phyloP scores from a whole-genome alignment of 2,888 invertebrate genomes.

The Acrocera orbiculus region DNA sequence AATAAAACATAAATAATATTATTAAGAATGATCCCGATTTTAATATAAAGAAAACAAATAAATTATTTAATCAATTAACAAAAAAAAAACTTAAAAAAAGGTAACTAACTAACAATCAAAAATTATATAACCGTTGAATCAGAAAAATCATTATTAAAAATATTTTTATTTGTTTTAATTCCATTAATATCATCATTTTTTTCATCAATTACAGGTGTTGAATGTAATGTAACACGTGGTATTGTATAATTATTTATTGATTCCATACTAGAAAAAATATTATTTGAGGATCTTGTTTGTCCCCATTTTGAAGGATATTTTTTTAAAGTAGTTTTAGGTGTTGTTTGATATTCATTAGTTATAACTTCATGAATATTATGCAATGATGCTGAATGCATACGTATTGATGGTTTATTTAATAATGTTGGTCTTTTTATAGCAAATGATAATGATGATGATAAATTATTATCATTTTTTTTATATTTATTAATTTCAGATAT shows the following conservation, averaged over 20 bases:
- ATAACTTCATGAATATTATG: slow-evolving; percentile 23
- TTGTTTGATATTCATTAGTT: slow-evolving; percentile 9
- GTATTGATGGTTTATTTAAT: slow-evolving; percentile 16
- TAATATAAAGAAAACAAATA: no score
- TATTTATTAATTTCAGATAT: neutral
- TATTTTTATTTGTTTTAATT: no score
- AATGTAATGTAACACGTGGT: slow-evolving; percentile 10
- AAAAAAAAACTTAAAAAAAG: no score
- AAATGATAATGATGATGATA: slow-evolving; percentile 25
- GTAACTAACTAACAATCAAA: no score
- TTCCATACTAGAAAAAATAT: slow-evolving; percentile 17
- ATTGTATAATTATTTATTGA: slow-evolving; percentile 14
- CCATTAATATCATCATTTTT: no score
- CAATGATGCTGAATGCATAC: slow-evolving; percentile 21
- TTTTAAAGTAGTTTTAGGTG: neutral
- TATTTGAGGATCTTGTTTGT: slow-evolving; percentile 35
- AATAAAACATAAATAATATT: no score
- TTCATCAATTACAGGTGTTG: neutral
- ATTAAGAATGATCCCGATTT: no score
- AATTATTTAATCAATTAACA: no score
- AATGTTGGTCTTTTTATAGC: slow-evolving; percentile 26
- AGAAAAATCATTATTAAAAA: no score
- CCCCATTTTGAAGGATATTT: slow-evolving; percentile 29
- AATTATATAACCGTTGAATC: no score
- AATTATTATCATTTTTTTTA: slow-evolving; percentile 1